These are phyloP conservation scores for Prinia subflava DNA, from an alignment of 2,113 vertebrate species.

Conservation along the genomic window DNA sequence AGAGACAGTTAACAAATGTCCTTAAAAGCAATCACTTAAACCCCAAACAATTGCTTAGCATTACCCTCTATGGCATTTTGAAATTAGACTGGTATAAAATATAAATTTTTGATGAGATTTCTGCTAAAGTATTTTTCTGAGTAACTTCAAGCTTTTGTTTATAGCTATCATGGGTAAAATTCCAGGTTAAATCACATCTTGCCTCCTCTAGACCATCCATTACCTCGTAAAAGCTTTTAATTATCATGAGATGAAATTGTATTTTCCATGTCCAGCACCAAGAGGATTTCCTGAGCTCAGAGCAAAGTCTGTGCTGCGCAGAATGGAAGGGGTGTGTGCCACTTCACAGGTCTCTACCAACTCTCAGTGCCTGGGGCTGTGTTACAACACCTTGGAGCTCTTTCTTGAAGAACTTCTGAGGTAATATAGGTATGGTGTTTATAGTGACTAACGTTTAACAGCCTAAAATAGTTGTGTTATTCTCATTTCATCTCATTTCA, in stretches of 20 bases:
- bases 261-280: neutral
- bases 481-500: neutral
- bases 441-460: neutral
- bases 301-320: neutral
- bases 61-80: neutral
- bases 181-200: neutral
- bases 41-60: neutral
- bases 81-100: neutral
- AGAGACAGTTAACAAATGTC: neutral
- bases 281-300: neutral
- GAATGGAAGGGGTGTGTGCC: neutral
- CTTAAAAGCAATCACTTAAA: neutral
- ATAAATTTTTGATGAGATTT: neutral
- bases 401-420: neutral
- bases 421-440: neutral
- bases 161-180: neutral
- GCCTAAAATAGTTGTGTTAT: neutral
- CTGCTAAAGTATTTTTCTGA: neutral
- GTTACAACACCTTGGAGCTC: neutral
- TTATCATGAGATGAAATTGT: neutral
- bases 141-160: neutral
- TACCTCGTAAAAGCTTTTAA: neutral
- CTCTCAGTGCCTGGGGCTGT: accelerated
- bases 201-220: neutral
- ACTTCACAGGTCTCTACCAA: neutral